Base-by-base conservation (phyloP, 1,140 invertebrate genomes). In the Odontomachus brunneus region DNA sequence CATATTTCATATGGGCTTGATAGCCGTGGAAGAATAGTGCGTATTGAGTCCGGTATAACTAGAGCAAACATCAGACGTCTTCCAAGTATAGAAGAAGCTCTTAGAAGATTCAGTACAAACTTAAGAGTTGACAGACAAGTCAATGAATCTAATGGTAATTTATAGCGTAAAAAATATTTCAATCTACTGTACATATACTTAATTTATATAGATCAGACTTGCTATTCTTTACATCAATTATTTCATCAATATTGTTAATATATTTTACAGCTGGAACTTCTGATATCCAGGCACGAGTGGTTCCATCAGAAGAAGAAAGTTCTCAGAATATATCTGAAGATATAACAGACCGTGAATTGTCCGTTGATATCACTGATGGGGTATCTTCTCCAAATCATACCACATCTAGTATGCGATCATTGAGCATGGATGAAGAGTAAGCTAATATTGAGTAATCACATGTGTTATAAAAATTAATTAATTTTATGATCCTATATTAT, bases 351-450 rank as follows among this genome's bases (percentile, higher is more conserved):
- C 84, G 80, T 44, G 90, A 91, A 81, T 84, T 92, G 57, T 91
- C 91, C 17, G 86, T 86, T 48, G 93, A 94, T 82, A 89, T 92
- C 44, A 93, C 92, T 55, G 93, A 94, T 87, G 93, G 92, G 49
- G 90, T 91, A 63, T 91, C 91, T 26, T 93, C 93, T 11, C 91
- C 91, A 17, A 91, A 90, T 85, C 91, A 93, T 78, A 92, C 90
- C 15, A 91, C 92, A 60, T 86, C 90, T 51, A 92, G 89, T 83
- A 87, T 90, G 69, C 84, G 90, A 60, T 88, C 90, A 22, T 82
- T 92, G 74, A 94, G 90, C 48, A 86, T 90, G 7, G 93, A 94
- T n/a, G 94, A 94, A 49, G 93, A 94, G 93, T 94, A 90, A 88
- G 90, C 53, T 51, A 1, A 53, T 53, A 19, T 62, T 60, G 78